Conservation (phyloP, 2,113 vertebrate genomes). For the Urocitellus parryii region DNA sequence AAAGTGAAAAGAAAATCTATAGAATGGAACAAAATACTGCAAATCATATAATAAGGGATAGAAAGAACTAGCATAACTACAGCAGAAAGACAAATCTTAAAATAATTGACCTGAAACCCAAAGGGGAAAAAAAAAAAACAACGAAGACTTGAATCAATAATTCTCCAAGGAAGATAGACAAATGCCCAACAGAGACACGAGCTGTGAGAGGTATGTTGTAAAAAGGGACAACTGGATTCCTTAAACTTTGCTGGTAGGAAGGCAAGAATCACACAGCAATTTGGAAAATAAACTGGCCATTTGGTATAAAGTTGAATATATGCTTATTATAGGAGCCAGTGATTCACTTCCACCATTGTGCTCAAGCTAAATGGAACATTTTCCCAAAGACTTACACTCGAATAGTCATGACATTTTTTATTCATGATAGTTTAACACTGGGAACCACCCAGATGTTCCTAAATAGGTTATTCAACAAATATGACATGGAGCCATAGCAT, state of each 20-base stretch:
- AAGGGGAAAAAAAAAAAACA: background rate
- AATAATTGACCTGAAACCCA: background rate
- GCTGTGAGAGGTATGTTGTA: background rate
- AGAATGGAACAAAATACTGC: background rate
- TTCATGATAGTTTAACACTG: background rate
- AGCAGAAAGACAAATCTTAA: background rate
- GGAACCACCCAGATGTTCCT: background rate
- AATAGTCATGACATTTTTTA: background rate
- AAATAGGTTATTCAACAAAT: background rate
- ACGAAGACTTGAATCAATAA: background rate
- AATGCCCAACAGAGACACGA: background rate
- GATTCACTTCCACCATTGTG: background rate
- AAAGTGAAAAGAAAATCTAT: background rate
- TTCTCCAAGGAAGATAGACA: background rate
- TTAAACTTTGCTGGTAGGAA: background rate
- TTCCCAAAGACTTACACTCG: background rate
- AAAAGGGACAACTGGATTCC: background rate
- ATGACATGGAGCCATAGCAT: background rate
- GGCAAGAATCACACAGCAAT: background rate
- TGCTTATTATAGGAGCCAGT: background rate
- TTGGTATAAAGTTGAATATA: background rate
- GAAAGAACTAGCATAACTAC: background rate
- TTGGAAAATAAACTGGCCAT: background rate
- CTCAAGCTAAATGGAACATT: background rate
- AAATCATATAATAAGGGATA: background rate